Percentiles rank a stretch among this genome's conserved stretches.
Conservation (phyloP, 2,113 vertebrate genomes). For the Lontra canadensis region DNA sequence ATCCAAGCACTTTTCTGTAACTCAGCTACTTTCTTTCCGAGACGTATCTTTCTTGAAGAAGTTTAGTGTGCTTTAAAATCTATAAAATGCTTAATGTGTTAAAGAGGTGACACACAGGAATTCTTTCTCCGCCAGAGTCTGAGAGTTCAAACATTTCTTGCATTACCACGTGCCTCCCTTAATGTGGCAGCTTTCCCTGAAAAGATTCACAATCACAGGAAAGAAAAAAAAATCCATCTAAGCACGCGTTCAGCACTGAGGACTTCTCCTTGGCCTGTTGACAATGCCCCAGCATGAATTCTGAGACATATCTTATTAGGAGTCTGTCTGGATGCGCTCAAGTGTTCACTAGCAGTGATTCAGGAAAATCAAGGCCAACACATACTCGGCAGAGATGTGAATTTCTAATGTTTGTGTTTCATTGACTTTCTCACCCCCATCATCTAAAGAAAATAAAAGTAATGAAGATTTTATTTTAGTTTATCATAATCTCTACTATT, state of each 20-base stretch:
- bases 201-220: neutral
- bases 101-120: neutral
- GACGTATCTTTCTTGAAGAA: neutral
- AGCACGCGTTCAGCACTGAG: neutral
- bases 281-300: constrained; percentile 13
- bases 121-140: neutral
- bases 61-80: neutral
- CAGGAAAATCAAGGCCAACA: constrained; percentile 32
- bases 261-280: constrained; percentile 13
- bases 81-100: constrained; percentile 32
- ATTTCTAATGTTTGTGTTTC: constrained; percentile 9
- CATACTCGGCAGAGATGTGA: neutral
- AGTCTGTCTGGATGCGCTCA: constrained; percentile 36
- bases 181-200: neutral
- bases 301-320: constrained; percentile 42
- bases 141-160: neutral
- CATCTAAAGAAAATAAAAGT: constrained; percentile 30
- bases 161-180: neutral
- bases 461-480: constrained; percentile 42
- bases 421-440: neutral
- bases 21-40: constrained; percentile 31
- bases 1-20: neutral
- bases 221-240: neutral
- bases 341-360: constrained; percentile 28
- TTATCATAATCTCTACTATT: neutral